These are phyloP conservation scores for Drosophila trapezifrons DNA, from an alignment of 1,140 invertebrate species.

Conservation along the genomic window DNA sequence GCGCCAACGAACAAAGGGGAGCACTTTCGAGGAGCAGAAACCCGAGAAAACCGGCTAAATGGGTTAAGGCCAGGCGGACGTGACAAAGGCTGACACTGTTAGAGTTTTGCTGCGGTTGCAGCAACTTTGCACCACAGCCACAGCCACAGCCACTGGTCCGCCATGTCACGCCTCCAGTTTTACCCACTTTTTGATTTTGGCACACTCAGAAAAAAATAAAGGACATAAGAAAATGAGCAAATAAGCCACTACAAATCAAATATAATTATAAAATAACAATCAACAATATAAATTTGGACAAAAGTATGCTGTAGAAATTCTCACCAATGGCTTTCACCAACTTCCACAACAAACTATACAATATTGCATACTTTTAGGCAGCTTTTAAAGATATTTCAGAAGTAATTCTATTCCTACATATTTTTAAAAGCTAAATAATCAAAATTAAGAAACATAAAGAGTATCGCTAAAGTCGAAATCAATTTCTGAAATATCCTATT, in stretches of 20 bases:
- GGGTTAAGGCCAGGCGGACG: conserved; percentile 37
- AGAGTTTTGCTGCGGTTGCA: conserved; percentile 47
- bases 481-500: too few species aligned
- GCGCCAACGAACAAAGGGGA: not conserved
- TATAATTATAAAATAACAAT: not conserved
- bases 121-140: conserved; percentile 26
- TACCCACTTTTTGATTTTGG: conserved; percentile 2
- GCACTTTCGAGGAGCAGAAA: conserved; percentile 4
- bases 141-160: not conserved
- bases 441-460: too few species aligned
- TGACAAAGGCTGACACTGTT: conserved; percentile 50
- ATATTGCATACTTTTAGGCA: too few species aligned
- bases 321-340: not conserved
- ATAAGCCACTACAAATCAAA: too few species aligned
- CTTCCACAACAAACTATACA: not conserved
- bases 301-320: not conserved
- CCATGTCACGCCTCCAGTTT: conserved; percentile 3
- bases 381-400: too few species aligned
- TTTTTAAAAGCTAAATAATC: too few species aligned
- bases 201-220: not conserved
- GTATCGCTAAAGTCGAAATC: too few species aligned
- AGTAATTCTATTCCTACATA: too few species aligned
- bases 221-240: too few species aligned
- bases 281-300: too few species aligned
- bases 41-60: conserved; percentile 22